These are phyloP conservation scores for Heliornis fulica DNA, from an alignment of 2,113 vertebrate genomes.

Conservation along the genomic window DNA sequence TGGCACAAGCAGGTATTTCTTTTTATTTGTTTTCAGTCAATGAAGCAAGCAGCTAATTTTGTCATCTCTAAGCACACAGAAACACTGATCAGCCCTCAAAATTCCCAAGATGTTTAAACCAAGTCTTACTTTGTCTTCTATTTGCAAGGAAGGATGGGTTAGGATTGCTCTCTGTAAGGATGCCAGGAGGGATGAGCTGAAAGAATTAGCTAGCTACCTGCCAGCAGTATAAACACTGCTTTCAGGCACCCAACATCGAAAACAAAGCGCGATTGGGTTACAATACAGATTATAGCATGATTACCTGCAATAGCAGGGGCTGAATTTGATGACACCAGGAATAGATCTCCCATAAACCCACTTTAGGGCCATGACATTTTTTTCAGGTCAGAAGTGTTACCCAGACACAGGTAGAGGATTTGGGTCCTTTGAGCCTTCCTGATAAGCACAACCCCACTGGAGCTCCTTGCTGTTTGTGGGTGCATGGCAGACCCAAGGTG, in stretches of 20 bases:
- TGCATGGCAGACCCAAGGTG: neutral
- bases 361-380: neutral
- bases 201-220: neutral
- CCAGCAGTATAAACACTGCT: neutral
- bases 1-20: neutral
- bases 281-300: neutral
- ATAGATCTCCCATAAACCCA: neutral
- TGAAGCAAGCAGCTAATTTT: neutral
- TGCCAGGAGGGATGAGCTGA: neutral
- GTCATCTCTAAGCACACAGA: neutral
- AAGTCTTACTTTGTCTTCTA: neutral
- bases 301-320: neutral
- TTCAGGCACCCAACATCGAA: neutral
- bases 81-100: neutral
- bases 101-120: neutral
- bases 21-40: neutral
- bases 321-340: neutral
- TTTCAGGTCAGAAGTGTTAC: neutral
- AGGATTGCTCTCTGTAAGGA: neutral
- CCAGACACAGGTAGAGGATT: neutral
- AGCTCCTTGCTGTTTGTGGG: neutral
- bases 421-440: neutral
- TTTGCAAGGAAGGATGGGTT: neutral
- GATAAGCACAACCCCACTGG: rapidly evolving
- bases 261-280: neutral